Percentiles rank a stretch among this genome's conserved stretches.
phyloP scores from a whole-genome alignment of 2,888 invertebrate species.

The Scotopteryx bipunctaria region DNA sequence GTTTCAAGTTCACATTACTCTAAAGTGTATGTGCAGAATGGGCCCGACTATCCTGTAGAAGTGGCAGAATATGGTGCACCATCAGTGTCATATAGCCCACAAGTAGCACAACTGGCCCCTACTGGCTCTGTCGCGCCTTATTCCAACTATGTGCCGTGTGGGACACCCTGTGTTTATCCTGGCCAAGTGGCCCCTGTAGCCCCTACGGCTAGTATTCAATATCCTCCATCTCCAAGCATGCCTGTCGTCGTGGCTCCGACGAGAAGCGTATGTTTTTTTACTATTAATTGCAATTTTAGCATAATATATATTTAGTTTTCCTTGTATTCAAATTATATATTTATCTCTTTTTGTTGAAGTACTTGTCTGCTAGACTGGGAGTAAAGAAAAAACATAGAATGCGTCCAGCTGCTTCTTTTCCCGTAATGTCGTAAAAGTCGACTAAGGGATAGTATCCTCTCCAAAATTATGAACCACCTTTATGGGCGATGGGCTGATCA shows the following conservation, averaged over 20 bases:
- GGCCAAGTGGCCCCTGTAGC: slow-evolving; percentile 48
- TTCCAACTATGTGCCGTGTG: slow-evolving; percentile 57
- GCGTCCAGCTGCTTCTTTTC: too few relatives aligned
- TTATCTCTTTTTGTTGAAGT: too few relatives aligned
- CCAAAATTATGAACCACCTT: too few relatives aligned
- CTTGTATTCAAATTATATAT: too few relatives aligned
- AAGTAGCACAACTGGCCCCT: slow-evolving; percentile 55
- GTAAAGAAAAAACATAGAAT: too few relatives aligned
- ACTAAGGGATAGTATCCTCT: too few relatives aligned
- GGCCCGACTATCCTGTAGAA: slow-evolving; percentile 45
- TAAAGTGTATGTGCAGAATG: slow-evolving; percentile 65
- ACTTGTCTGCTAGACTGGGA: too few relatives aligned
- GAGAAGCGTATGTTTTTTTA: slow-evolving; percentile 55
- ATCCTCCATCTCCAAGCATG: slow-evolving; percentile 53
- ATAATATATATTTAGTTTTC: background rate
- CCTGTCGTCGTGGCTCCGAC: slow-evolving; percentile 55
- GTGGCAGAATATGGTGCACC: slow-evolving; percentile 62
- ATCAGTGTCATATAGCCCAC: slow-evolving; percentile 43
- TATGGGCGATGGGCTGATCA: too few relatives aligned
- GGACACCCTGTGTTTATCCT: slow-evolving; percentile 63
- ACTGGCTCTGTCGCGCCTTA: slow-evolving; percentile 47
- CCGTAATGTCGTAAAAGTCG: too few relatives aligned
- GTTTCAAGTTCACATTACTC: slow-evolving; percentile 59
- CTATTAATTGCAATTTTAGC: too few relatives aligned
- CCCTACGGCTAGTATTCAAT: slow-evolving; percentile 53